Evolutionary conservation across 2,113 vertebrate genomes (phyloP).

Genomic region (Boleophthalmus pectinirostris): DNA sequence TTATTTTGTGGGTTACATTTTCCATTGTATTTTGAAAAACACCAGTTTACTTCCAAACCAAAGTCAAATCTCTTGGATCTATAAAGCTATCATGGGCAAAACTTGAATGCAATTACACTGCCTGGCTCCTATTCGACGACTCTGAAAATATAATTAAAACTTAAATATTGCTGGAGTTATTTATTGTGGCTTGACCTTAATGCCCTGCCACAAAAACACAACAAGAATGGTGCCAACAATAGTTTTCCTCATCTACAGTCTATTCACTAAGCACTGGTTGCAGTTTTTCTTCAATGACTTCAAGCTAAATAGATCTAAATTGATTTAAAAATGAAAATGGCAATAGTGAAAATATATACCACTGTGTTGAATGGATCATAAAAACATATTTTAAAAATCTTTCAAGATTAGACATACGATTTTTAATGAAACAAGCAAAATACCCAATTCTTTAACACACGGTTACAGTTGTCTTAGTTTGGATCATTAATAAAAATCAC

Average conservation of each 20-base stretch:
- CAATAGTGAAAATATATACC: not conserved
- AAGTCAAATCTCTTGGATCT: not conserved
- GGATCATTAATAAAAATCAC: not conserved
- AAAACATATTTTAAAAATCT: too few relatives aligned
- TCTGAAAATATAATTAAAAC: not conserved
- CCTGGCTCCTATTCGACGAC: not conserved
- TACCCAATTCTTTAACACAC: too few relatives aligned
- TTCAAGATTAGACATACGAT: too few relatives aligned
- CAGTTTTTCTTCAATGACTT: not conserved
- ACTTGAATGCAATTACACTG: not conserved
- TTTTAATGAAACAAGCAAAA: too few relatives aligned
- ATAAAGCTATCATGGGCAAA: not conserved
- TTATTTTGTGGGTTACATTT: not conserved
- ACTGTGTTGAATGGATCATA: not conserved
- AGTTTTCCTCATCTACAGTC: not conserved
- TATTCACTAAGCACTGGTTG: too few relatives aligned
- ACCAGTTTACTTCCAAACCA: not conserved
- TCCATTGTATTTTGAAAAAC: not conserved
- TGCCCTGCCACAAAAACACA: not conserved
- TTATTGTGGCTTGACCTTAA: not conserved
- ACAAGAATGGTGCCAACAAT: not conserved
- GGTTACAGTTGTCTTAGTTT: too few relatives aligned
- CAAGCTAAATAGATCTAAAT: not conserved
- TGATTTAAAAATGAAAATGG: too few relatives aligned
- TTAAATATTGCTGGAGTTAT: not conserved